Evolutionary conservation across 2,113 vertebrate genomes (phyloP), one percentile per base, ranked within the genome.

Genomic region (Synodontis membranacea): DNA sequence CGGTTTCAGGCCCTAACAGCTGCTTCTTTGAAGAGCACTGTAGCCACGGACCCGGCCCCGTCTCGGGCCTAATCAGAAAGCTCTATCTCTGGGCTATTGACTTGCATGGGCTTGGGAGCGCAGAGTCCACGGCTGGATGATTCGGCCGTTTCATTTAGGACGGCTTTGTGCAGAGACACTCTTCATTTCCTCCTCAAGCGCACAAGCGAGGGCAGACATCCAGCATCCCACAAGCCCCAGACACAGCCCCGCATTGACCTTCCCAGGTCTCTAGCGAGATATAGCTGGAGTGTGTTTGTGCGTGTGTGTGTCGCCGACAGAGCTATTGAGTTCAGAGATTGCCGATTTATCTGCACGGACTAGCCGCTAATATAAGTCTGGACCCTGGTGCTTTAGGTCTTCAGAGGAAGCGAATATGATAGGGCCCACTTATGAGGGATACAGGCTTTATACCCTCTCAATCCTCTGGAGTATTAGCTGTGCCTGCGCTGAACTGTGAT

Each of bases 171-270:
- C 91, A 93, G 92, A 95, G 92, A 95, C 72, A 34, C 92, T 91
- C 91, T 93, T 95, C 92, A 95, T 96, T 95, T 95, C 94, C 94
- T 93, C 89, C 84, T 80, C 62, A 62, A 78, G 87, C 84, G 46
- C 89, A 87, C 90, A 89, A 83, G 91, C 80, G 87, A 90, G 84
- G 86, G 87, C 91, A 92, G 92, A 93, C 92, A 88, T 93, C 90
- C 89, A 92, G 92, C 88, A 90, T 93, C 93, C 88, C 86, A 89
- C 91, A 93, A 94, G 92, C 92, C 92, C 86, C 58, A 44, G 90
- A 90, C 81, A 88, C 90, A 89, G 90, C 87, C 86, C 91, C 88
- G 46, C 86, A 23, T 50, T 92, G 90, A 93, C 92, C 91, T 86
- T 86, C 42, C 56, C 74, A 64, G 4, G 50, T 84, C 93, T 89